These are phyloP conservation scores for Coranthus polyacanthus DNA, from an alignment of 2,797 vertebrate species.

Conservation along the genomic window DNA sequence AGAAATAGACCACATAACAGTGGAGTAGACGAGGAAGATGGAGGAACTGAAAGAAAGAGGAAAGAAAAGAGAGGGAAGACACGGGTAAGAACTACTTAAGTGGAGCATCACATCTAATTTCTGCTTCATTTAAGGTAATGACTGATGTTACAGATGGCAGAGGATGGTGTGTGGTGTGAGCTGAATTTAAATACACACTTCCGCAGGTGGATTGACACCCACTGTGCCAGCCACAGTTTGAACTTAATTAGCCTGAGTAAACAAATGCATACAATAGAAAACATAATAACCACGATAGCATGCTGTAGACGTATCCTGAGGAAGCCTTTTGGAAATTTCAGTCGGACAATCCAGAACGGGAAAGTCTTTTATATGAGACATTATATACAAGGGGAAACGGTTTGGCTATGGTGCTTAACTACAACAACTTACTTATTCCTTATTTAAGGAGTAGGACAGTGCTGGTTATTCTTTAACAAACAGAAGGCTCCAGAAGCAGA, in stretches of 20 bases:
- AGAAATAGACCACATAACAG: slow-evolving; percentile 2
- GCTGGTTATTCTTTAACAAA: background rate
- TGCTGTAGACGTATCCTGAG: background rate
- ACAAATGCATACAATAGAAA: slow-evolving; percentile 13
- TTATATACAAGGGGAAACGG: too few species aligned
- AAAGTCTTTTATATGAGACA: too few species aligned
- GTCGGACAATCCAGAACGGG: background rate
- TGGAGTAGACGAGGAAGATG: slow-evolving; percentile 58
- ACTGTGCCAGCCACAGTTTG: slow-evolving; percentile 3
- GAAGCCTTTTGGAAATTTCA: background rate
- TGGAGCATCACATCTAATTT: background rate
- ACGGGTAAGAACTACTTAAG: slow-evolving; percentile 69
- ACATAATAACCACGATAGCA: background rate
- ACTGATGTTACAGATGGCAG: slow-evolving; percentile 1
- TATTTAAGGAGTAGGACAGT: background rate
- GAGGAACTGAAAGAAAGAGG: slow-evolving; percentile 77
- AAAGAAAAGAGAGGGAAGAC: slow-evolving; percentile 75
- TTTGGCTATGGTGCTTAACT: background rate
- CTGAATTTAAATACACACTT: slow-evolving; percentile 20
- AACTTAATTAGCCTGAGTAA: slow-evolving; percentile 22
- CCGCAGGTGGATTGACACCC: slow-evolving; percentile 8
- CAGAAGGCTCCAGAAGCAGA: too few species aligned
- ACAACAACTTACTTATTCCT: slow-evolving; percentile 13
- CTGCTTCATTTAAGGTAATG: slow-evolving; percentile 1
- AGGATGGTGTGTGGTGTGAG: slow-evolving; percentile 11